Base-by-base conservation (phyloP, 1,140 invertebrate genomes). In the Zeugodacus cucurbitae region DNA sequence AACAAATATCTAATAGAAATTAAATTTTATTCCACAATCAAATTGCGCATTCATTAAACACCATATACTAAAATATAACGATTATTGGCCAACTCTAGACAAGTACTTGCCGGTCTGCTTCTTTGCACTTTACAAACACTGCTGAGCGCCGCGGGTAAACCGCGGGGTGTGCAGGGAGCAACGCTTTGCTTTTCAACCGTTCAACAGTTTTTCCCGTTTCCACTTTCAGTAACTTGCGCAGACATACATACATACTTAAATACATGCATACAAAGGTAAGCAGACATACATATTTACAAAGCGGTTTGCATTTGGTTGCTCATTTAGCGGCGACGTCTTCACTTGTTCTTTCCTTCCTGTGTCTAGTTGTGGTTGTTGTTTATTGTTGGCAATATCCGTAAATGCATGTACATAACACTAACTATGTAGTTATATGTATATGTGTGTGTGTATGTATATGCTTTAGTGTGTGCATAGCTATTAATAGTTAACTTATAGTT, bases 321-420 rank as follows among this genome's bases (percentile, higher is more conserved):
- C 37, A n/a, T 82, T 48, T 44, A 41, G 32, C 22, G 29, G 74
- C 26, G 74, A 48, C 74, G 34, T 82, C 74, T 82, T 82, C 41
- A 82, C 74, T 48, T 82, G 41, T 82, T 82, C 74, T 82, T 82
- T 82, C 74, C 74, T 82, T 44, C 74, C 74, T 48, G 74, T 44
- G 22, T 82, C 41, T 48, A 82, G 74, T 48, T 44, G 74, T 82
- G 74, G 22, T 82, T 29, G 22, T 82, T 29, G 37, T 44, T 48
- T 44, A 48, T 82, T 82, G 26, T 7, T 62, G 22, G 22, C 8
- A 44, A 41, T 48, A 82, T 82, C 41, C 74, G 74, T 14, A 82
- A 34, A n/a, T 22, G 34, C 17, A 54, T 48, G 14, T 37, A 48
- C n/a, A 82, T 6, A 17, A 11, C 2, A 48, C 3, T 17, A 54